Base-by-base conservation (phyloP, 2,113 vertebrate genomes). In the Anarrhichthys ocellatus region DNA sequence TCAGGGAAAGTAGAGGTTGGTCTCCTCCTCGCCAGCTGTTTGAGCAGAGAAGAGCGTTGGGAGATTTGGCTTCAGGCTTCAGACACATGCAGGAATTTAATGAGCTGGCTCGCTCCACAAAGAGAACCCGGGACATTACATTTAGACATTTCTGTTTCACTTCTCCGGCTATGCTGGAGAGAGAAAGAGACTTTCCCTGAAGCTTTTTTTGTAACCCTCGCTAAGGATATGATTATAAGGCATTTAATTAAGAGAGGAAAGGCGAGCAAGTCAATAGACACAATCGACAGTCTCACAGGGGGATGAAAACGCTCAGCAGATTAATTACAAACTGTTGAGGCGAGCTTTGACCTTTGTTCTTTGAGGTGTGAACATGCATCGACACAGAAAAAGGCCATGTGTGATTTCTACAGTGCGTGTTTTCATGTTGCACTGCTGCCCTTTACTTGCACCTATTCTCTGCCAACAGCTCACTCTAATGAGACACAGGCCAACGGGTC, bases 201-300 rank as follows among this genome's bases (percentile, higher is more conserved):
- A 52, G 76, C 75, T 67, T 15, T 73, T 58, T 76, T 17, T 67
- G 17, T 72, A 48, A 18, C 15, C 27, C 5, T 1, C 22, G 17
- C 58, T 54, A 40, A 46, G 11, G 70, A 71, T 70, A 9, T 68
- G 32, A 84, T 80, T 65, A 66, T 32, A 18, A 52, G 20, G 40
- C 63, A 0, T 74, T 32, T 4, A 40, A 38, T 86, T 38, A 27
- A n/a, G 44, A n/a, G 29, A 48, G 48, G 29, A 66, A 54, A 27
- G 27, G 32, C 58, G 8, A 42, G 76, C 68, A 34, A 80, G 80
- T 81, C 89, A 62, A 83, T 80, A 68, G 69, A 17, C 18, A 1
- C 56, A 9, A 71, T 59, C 40, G 44, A 50, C 80, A 63, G 56
- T 6, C 58, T 59, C 58, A 0, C 13, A 13, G 38, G 61, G 17